Conservation (phyloP, 2,113 vertebrate species). For the Procavia capensis region DNA sequence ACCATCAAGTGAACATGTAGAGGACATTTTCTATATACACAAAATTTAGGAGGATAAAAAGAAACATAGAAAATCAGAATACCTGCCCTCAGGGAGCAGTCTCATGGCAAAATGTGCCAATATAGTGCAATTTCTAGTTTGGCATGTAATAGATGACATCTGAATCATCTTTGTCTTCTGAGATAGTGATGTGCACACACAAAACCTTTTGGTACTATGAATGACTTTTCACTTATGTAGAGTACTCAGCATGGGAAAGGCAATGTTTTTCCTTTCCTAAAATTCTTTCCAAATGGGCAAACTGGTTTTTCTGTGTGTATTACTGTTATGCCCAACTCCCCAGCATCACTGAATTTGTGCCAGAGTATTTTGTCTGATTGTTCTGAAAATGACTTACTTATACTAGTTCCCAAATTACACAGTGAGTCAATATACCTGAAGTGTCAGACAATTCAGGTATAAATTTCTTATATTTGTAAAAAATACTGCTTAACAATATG, state of each 20-base stretch:
- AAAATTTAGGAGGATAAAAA: neutral
- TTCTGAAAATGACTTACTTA: neutral
- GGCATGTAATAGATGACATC: neutral
- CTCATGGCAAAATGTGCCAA: neutral
- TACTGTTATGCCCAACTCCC: neutral
- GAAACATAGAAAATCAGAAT: neutral
- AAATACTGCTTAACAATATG: neutral
- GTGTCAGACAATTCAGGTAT: neutral
- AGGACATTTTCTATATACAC: neutral
- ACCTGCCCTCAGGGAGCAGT: neutral
- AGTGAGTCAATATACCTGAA: neutral
- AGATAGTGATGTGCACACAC: neutral
- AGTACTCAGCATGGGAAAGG: neutral
- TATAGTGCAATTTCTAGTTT: neutral
- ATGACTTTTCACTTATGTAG: neutral
- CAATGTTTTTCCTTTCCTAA: neutral
- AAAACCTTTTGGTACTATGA: neutral
- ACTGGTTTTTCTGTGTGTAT: neutral
- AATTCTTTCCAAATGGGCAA: neutral
- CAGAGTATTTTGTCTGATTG: neutral
- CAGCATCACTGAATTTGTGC: neutral
- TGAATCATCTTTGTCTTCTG: neutral
- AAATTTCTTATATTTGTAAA: slow-evolving; percentile 22
- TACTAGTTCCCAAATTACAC: neutral
- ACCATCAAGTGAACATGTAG: neutral